phyloP scores from a whole-genome alignment of 2,113 vertebrate genomes.

The Centropristis striata region DNA sequence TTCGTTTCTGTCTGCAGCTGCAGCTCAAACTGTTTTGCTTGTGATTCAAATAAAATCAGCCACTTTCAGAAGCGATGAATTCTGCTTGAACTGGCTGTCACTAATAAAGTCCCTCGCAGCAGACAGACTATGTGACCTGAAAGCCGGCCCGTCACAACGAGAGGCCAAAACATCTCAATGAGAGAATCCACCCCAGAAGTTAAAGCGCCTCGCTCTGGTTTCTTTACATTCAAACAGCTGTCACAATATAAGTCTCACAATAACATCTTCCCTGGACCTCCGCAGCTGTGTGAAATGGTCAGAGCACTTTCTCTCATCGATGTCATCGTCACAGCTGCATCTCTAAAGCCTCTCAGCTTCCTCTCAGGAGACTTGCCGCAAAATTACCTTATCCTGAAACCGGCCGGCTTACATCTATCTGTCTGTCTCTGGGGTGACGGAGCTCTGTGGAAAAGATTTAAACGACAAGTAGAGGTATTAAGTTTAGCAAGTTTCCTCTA shows the following conservation, averaged over 20 bases:
- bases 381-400: constrained; percentile 59
- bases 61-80: constrained; percentile 15
- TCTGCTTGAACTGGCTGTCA: constrained; percentile 13
- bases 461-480: not conserved
- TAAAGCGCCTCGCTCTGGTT: constrained; percentile 33
- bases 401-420: constrained; percentile 30
- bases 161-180: constrained; percentile 41
- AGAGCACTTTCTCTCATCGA: constrained; percentile 58
- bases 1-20: constrained; percentile 1
- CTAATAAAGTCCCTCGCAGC: constrained; percentile 26
- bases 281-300: constrained; percentile 76
- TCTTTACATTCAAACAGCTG: constrained; percentile 43
- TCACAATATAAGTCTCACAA: constrained; percentile 32
- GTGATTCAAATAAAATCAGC: constrained; percentile 37
- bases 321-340: constrained; percentile 78
- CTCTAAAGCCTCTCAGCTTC: constrained; percentile 59
- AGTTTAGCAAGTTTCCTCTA: not conserved
- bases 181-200: constrained; percentile 50
- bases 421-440: constrained; percentile 2
- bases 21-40: constrained; percentile 12
- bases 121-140: constrained; percentile 6
- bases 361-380: constrained; percentile 49
- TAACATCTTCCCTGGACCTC: constrained; percentile 22
- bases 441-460: not conserved
- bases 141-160: constrained; percentile 17